A percentile compares a stretch with the other conserved stretches of the same genome.
Conservation (phyloP, 2,797 vertebrate species). For the Diglossa cyanea region DNA sequence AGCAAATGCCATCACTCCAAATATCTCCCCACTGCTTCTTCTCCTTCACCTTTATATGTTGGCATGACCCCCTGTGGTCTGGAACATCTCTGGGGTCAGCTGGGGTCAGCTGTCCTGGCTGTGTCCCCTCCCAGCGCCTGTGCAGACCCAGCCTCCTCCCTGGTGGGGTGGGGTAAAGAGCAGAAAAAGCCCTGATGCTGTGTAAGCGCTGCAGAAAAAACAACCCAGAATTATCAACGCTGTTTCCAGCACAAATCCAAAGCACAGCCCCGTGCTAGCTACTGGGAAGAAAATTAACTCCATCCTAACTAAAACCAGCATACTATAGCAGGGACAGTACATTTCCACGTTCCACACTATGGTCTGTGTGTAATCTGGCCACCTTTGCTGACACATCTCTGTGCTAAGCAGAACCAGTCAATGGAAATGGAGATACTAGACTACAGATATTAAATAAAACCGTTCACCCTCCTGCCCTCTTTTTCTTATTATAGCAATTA, state of each 20-base stretch:
- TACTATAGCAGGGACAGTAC: rapidly evolving
- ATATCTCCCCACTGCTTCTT: rapidly evolving
- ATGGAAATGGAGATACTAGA: neutral
- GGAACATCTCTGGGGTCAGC: neutral
- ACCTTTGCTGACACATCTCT: neutral
- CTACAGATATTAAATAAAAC: neutral
- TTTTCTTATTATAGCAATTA: neutral
- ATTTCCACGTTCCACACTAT: rapidly evolving
- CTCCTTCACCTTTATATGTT: neutral
- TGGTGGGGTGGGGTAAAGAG: rapidly evolving
- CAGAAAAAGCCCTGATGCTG: neutral
- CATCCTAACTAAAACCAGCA: neutral
- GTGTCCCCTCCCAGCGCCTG: neutral
- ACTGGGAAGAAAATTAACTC: neutral
- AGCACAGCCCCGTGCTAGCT: neutral
- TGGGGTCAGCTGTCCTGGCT: neutral
- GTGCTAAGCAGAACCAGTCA: neutral
- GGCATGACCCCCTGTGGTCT: rapidly evolving
- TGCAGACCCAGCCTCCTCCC: rapidly evolving
- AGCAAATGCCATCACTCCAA: rapidly evolving
- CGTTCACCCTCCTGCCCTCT: neutral
- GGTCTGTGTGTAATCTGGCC: neutral
- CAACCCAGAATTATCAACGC: neutral
- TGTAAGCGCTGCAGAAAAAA: neutral
- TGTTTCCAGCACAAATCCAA: neutral